A percentile compares a stretch with the other conserved stretches of the same genome.
These are phyloP conservation scores for Pelagia noctiluca DNA, from an alignment of 30 jellyfish, hydroid and myxozoan species.

Conservation along the genomic window DNA sequence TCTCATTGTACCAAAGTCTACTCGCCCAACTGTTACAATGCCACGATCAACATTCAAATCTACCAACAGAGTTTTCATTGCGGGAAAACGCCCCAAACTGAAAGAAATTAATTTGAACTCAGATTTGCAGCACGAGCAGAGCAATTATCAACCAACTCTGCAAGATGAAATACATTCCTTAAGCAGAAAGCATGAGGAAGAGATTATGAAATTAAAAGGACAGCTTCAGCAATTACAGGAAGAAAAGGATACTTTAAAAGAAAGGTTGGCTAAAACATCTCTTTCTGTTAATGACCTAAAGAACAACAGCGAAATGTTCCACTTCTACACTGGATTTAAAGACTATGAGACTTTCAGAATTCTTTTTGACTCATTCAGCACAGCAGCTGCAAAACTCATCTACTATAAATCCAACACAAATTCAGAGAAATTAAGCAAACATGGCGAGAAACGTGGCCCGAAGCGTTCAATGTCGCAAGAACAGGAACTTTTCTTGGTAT, in stretches of 20 bases:
- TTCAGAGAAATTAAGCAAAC: background rate
- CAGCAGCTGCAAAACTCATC: background rate
- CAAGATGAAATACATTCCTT: too few species aligned
- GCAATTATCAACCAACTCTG: too few species aligned
- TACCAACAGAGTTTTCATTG: too few species aligned
- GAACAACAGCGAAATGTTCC: constrained; percentile 30
- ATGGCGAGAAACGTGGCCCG: constrained; percentile 22
- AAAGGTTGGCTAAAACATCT: background rate
- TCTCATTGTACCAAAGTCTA: constrained; percentile 34
- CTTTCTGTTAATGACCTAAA: constrained; percentile 3
- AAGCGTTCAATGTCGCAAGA: constrained; percentile 24
- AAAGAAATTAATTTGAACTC: too few species aligned
- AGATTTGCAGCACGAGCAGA: too few species aligned
- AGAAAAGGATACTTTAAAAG: background rate
- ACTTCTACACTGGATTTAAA: constrained; percentile 46
- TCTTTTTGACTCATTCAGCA: constrained; percentile 19
- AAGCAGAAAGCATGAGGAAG: constrained; percentile 5
- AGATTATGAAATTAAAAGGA: background rate
- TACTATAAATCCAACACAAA: constrained; percentile 8
- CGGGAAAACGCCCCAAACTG: too few species aligned
- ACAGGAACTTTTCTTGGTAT: constrained; percentile 42
- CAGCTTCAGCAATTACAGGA: background rate
- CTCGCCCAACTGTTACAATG: background rate
- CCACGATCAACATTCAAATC: too few species aligned
- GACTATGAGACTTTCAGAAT: constrained; percentile 43